Conservation (phyloP, 2,797 vertebrate species). For the Tauraco hartlaubi region DNA sequence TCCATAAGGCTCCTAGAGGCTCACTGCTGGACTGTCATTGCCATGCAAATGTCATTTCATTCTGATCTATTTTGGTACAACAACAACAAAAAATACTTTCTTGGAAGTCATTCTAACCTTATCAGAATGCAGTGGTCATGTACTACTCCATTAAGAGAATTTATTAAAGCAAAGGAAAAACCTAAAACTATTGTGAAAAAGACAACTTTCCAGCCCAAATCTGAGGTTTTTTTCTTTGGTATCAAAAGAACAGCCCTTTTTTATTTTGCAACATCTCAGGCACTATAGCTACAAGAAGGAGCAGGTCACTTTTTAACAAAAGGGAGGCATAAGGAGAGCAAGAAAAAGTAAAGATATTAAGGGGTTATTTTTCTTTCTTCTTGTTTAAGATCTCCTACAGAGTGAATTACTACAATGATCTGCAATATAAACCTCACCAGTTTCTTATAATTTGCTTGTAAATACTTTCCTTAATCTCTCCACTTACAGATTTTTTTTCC, state of each 20-base stretch:
- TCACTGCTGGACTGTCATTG: background rate
- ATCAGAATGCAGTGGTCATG: background rate
- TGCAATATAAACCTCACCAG: rapidly evolving
- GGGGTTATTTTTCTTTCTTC: background rate
- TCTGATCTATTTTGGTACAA: background rate
- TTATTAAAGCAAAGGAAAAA: conserved; percentile 7
- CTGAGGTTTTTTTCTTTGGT: background rate
- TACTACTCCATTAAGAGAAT: background rate
- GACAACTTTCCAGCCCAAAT: background rate
- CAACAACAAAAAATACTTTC: background rate
- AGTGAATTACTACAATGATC: background rate
- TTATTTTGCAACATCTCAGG: conserved; percentile 2
- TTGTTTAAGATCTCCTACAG: background rate
- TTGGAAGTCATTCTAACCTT: background rate
- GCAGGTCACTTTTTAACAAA: background rate
- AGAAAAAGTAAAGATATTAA: background rate
- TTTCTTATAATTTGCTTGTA: background rate
- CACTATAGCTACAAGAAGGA: background rate
- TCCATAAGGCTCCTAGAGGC: background rate
- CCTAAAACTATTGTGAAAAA: background rate
- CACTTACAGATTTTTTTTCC: background rate
- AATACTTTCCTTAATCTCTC: background rate
- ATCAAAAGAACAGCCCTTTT: background rate
- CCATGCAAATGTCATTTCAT: background rate
- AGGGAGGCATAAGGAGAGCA: background rate